Evolutionary conservation across 2,888 invertebrate species (phyloP).

Genomic region (Aphidius colemani): DNA sequence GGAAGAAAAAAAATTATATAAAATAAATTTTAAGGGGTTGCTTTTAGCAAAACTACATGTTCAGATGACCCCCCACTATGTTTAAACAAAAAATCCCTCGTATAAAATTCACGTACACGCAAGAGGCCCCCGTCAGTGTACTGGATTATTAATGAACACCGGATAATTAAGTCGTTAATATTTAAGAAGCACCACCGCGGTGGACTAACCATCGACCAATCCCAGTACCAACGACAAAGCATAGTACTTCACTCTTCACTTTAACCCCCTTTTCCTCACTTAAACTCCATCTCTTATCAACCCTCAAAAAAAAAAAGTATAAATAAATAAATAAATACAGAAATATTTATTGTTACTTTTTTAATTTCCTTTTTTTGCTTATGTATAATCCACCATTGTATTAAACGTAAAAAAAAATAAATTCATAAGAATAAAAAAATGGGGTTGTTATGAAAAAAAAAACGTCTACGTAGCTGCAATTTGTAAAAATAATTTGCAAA

Average conservation of each 20-base stretch:
- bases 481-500: background rate
- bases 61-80: too few species aligned
- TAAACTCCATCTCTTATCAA: background rate
- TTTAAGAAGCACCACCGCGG: constrained; percentile 45
- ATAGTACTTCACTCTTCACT: constrained; percentile 12
- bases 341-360: too few species aligned
- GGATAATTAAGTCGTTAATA: constrained; percentile 56
- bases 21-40: too few species aligned
- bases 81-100: background rate
- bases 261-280: background rate
- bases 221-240: constrained; percentile 34
- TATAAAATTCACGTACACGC: constrained; percentile 35
- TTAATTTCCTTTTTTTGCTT: too few species aligned
- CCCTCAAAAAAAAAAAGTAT: background rate
- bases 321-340: background rate
- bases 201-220: constrained; percentile 38
- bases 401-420: too few species aligned
- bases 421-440: too few species aligned
- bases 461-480: too few species aligned
- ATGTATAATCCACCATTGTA: too few species aligned
- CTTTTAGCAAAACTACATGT: too few species aligned
- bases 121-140: constrained; percentile 38
- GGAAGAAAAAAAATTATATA: too few species aligned
- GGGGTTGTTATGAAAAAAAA: too few species aligned
- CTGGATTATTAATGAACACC: constrained; percentile 51